A percentile compares a stretch with the other conserved stretches of the same genome.
Evolutionary conservation across 1,140 invertebrate species (phyloP).

Genomic region (Tetramorium simillimum): DNA sequence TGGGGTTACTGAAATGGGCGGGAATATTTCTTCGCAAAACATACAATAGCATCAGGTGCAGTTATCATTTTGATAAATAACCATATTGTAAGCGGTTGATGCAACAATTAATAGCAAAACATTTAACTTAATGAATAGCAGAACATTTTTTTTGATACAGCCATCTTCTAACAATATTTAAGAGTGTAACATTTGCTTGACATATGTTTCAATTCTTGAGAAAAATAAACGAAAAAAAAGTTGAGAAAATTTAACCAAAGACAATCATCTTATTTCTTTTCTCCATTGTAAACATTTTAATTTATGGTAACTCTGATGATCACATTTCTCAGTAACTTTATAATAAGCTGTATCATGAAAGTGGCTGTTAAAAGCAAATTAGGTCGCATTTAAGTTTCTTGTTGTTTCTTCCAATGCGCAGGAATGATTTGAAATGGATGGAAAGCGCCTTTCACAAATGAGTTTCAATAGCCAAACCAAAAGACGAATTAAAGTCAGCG

Average conservation of each 20-base stretch:
- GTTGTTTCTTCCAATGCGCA: neutral
- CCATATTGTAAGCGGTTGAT: neutral
- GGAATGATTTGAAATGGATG: conserved; percentile 4
- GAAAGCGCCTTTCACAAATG: neutral
- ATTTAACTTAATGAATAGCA: too few species aligned
- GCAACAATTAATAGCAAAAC: neutral
- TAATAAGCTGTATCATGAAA: neutral
- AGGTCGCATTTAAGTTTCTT: neutral
- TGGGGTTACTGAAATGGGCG: neutral
- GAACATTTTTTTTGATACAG: neutral
- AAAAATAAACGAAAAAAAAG: neutral
- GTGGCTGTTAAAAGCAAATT: conserved; percentile 21
- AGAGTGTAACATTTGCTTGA: neutral
- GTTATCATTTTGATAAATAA: neutral
- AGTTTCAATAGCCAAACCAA: neutral
- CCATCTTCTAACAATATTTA: too few species aligned
- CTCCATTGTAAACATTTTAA: neutral
- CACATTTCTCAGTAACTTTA: neutral
- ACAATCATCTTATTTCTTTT: neutral
- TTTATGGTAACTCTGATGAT: neutral
- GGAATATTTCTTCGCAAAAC: neutral
- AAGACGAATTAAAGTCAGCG: neutral
- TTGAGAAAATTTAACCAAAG: neutral
- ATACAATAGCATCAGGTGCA: neutral
- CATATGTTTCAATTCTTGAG: neutral